These are phyloP conservation scores for Gobionotothen gibberifrons DNA, from an alignment of 2,797 vertebrate species.

Conservation along the genomic window DNA sequence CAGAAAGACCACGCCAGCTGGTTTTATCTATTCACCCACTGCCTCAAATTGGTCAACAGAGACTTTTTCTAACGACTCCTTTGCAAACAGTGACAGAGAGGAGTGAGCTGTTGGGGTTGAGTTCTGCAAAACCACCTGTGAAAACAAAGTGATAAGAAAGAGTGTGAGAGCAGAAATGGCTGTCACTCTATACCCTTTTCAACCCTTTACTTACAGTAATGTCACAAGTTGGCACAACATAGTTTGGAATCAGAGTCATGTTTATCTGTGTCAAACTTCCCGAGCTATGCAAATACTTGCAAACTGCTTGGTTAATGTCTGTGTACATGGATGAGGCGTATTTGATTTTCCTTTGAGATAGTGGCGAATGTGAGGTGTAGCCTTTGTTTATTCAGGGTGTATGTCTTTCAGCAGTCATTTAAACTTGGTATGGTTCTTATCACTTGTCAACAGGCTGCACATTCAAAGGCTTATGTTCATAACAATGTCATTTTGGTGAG, in stretches of 20 bases:
- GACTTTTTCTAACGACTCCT: conserved; percentile 8
- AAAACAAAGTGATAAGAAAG: conserved; percentile 61
- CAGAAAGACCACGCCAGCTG: conserved; percentile 13
- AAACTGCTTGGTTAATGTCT: conserved; percentile 21
- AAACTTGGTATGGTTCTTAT: not conserved
- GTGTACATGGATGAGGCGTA: conserved; percentile 22
- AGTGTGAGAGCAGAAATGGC: conserved; percentile 14
- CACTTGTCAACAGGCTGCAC: not conserved
- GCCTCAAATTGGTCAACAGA: conserved; percentile 26
- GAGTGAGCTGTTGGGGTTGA: conserved; percentile 17
- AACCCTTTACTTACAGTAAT: not conserved
- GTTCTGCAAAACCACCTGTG: conserved; percentile 64
- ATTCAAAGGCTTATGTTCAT: not conserved
- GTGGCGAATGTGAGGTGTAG: conserved; percentile 11
- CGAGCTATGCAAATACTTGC: conserved; percentile 39
- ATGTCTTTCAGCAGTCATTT: conserved; percentile 16
- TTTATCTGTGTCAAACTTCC: conserved; percentile 50
- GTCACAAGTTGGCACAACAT: not conserved
- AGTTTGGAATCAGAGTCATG: conserved; percentile 47
- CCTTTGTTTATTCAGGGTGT: conserved; percentile 21
- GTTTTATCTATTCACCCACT: conserved; percentile 19
- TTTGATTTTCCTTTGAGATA: conserved; percentile 24
- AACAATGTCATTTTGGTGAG: not conserved
- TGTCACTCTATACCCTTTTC: not conserved
- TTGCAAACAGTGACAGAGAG: conserved; percentile 52